phyloP scores from a whole-genome alignment of 2,888 invertebrate genomes.

The Panopea generosa region DNA sequence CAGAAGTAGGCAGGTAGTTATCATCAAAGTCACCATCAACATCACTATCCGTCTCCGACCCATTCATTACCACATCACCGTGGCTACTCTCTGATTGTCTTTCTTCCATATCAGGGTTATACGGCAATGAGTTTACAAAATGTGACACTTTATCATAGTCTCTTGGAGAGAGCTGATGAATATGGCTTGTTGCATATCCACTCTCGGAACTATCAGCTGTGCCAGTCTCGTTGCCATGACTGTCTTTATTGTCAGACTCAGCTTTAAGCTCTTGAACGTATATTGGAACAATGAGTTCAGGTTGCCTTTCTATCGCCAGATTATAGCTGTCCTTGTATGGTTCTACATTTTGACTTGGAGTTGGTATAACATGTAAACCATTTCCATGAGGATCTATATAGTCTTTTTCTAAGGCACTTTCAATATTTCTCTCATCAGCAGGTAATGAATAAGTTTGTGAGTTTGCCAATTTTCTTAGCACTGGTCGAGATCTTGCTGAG shows the following conservation, averaged over 20 bases:
- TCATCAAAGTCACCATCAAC: slow-evolving; percentile 15
- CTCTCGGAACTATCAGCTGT: slow-evolving; percentile 58
- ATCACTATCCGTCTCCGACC: slow-evolving; percentile 44
- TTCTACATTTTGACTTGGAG: background rate
- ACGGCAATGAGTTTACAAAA: slow-evolving; percentile 60
- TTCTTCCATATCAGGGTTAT: slow-evolving; percentile 53
- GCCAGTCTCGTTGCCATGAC: slow-evolving; percentile 32
- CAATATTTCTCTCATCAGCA: too few relatives aligned
- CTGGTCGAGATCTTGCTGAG: too few relatives aligned
- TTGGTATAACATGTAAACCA: background rate
- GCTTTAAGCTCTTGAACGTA: slow-evolving; percentile 23
- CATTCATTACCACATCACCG: slow-evolving; percentile 36
- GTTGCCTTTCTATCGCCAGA: too few relatives aligned
- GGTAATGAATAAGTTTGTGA: too few relatives aligned
- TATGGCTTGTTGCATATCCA: slow-evolving; percentile 56
- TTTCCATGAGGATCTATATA: too few relatives aligned
- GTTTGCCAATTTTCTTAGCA: too few relatives aligned
- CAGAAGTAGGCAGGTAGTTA: slow-evolving; percentile 8
- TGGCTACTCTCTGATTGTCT: slow-evolving; percentile 38
- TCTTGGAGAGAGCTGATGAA: slow-evolving; percentile 42
- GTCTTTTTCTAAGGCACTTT: too few relatives aligned
- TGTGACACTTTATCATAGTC: slow-evolving; percentile 52
- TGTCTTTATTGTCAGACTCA: slow-evolving; percentile 38
- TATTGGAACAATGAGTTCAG: slow-evolving; percentile 10
- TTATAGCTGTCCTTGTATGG: too few relatives aligned